Evolutionary conservation across 2,113 vertebrate species (phyloP), one percentile per base, ranked within the genome.

Genomic region (Onychostruthus taczanowskii): DNA sequence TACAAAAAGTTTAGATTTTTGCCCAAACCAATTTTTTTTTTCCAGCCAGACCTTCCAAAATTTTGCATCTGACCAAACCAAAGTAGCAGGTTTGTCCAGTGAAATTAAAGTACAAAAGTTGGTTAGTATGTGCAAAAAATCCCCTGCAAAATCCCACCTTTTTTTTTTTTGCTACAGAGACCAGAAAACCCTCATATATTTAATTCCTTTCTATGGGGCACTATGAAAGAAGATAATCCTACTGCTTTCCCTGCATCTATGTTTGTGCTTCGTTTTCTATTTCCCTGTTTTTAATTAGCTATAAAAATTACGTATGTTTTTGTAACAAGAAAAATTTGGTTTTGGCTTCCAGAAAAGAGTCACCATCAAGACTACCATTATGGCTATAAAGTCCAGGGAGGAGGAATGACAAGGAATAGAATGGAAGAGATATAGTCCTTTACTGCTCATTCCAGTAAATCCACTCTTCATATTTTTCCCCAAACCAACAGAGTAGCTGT

Each of bases 151-250:
- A 64, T 24, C 8, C 18, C 6, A 4, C 1, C 5, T 10, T 56
- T 11, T 28, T 31, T 10, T 61, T 39, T 41, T 19, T 64, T n/a
- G 12, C 7, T 33, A 5, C 6, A 62, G 26, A 64, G 24, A n/a
- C 8, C 18, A 79, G 33, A 69, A 39, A 12, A 0, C 0, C 4
- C 4, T 16, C 6, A 41, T 55, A 26, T 10, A 47, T 52, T 76
- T 47, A 7, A 63, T 79, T 88, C 35, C 23, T 76, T 88, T 76
- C 49, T 53, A 0, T 16, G 41, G 35, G 33, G 8, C 21, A 22
- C 21, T 52, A 14, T 39, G 39, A 52, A 68, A 82, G 52, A 84
- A 87, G 27, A 59, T 7, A 76, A 41, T 63, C 46, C 37, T 62
- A 41, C 13, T 61, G 30, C 8, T 81, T 74, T 50, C 19, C 26